Evolutionary conservation across 2,797 vertebrate species (phyloP).

Genomic region (Thunnus albacares): DNA sequence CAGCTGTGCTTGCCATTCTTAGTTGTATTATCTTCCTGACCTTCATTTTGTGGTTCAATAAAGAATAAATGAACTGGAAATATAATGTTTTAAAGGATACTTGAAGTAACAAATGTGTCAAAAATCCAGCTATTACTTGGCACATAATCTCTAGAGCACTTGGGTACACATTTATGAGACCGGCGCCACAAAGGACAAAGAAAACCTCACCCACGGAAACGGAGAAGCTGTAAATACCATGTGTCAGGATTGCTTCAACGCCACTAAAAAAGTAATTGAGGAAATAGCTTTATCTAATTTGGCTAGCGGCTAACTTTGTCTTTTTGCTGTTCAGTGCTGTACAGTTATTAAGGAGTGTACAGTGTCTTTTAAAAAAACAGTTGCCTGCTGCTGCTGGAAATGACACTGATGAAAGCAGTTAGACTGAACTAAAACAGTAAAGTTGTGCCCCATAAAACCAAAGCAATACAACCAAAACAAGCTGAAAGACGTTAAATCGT

Average conservation of each 20-base stretch:
- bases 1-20: neutral
- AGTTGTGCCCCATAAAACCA: too few species aligned
- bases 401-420: too few species aligned
- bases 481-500: too few species aligned
- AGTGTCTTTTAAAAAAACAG: too few species aligned
- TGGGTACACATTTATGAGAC: neutral
- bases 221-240: neutral
- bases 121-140: neutral
- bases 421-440: too few species aligned
- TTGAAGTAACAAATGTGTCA: neutral
- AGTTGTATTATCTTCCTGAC: neutral
- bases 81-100: neutral
- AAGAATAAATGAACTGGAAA: neutral
- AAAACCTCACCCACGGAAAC: neutral
- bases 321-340: too few species aligned
- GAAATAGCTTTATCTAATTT: too few species aligned
- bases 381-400: too few species aligned
- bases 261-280: too few species aligned
- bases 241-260: neutral
- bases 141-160: neutral
- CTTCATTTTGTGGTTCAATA: constrained; percentile 11
- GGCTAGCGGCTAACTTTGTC: too few species aligned
- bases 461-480: too few species aligned
- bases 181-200: neutral
- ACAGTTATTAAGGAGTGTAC: too few species aligned